phyloP scores from a whole-genome alignment of 2,113 vertebrate genomes.

The Alligator mississippiensis region DNA sequence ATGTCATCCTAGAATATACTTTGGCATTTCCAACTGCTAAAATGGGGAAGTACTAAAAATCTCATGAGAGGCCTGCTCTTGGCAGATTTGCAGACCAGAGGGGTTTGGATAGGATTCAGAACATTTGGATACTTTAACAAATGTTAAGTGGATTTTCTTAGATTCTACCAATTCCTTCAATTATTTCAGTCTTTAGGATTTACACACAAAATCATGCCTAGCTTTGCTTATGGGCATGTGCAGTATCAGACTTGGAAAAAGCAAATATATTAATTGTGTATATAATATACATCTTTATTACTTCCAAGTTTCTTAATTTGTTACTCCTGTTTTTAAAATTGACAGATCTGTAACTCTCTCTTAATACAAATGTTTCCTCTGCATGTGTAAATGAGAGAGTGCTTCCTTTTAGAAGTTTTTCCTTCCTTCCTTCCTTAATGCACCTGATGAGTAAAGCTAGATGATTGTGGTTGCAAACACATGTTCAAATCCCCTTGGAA shows the following conservation, averaged over 20 bases:
- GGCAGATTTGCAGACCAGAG: neutral
- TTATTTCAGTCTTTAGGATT: neutral
- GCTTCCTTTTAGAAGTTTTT: neutral
- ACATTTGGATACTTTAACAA: neutral
- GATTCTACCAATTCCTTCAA: neutral
- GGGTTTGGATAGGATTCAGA: neutral
- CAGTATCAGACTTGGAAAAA: too few species aligned
- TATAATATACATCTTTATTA: too few species aligned
- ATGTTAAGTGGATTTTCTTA: neutral
- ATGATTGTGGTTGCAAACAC: neutral
- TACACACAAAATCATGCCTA: too few species aligned
- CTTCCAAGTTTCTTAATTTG: too few species aligned
- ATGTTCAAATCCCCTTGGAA: too few species aligned
- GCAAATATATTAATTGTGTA: too few species aligned
- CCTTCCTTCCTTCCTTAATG: neutral
- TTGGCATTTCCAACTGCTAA: neutral
- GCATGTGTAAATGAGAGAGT: neutral
- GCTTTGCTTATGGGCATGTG: too few species aligned
- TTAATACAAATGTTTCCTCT: neutral
- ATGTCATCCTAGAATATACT: neutral
- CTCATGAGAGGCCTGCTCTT: fast-evolving
- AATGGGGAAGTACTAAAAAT: neutral
- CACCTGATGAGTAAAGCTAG: neutral
- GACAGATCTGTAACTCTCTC: too few species aligned
- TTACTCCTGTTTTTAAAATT: too few species aligned